Evolutionary conservation across 2,888 invertebrate genomes (phyloP).

Genomic region (Sinodicranocentrus sp.): DNA sequence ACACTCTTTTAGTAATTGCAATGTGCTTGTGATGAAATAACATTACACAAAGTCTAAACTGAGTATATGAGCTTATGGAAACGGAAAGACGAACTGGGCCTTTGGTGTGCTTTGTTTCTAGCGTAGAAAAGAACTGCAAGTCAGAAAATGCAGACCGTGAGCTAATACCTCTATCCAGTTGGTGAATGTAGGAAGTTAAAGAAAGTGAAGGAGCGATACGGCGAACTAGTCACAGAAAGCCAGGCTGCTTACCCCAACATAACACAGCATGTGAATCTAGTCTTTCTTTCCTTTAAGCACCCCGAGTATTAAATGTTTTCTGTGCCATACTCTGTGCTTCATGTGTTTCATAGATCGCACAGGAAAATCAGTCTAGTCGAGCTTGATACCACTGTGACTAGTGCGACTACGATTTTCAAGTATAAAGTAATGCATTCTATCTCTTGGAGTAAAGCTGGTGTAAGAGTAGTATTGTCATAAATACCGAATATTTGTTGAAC

Average conservation of each 20-base stretch:
- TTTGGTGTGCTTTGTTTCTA: conserved; percentile 58
- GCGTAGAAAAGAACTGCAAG: conserved; percentile 55
- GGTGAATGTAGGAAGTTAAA: conserved; percentile 52
- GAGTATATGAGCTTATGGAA: conserved; percentile 6
- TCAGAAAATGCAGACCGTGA: conserved; percentile 40
- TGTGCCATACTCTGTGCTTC: neutral
- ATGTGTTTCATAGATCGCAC: neutral
- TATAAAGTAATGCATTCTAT: neutral
- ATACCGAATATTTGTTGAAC: conserved; percentile 24
- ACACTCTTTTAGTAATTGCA: neutral
- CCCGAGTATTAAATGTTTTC: conserved; percentile 1
- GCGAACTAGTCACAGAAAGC: neutral
- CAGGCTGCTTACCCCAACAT: neutral
- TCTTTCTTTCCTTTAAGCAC: neutral
- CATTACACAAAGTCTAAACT: neutral
- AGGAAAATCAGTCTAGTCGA: conserved; percentile 12
- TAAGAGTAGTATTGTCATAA: neutral
- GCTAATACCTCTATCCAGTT: conserved; percentile 52
- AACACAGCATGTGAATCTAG: neutral
- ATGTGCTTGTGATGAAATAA: neutral
- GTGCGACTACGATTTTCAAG: too few species aligned
- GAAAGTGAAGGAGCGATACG: conserved; percentile 52
- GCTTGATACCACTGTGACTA: conserved; percentile 2
- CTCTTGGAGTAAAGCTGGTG: neutral
- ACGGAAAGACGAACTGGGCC: neutral